phyloP scores from a whole-genome alignment of 2,113 vertebrate species.

The Tyrannus savana region DNA sequence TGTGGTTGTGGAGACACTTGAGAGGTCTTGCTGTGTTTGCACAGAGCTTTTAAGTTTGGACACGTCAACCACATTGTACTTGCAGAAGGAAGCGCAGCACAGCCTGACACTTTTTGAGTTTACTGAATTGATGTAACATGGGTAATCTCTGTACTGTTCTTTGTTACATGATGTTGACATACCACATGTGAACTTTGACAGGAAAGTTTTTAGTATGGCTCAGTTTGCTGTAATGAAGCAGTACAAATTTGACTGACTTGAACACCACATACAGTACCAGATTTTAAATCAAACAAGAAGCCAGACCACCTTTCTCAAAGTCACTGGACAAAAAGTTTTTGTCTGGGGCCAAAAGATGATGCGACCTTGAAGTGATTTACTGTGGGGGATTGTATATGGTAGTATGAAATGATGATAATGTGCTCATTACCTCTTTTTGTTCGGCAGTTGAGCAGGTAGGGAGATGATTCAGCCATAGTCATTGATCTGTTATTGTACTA shows the following conservation, averaged over 20 bases:
- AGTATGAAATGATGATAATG: not conserved
- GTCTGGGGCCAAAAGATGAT: not conserved
- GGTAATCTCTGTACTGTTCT: not conserved
- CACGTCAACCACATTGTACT: not conserved
- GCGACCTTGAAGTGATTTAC: not conserved
- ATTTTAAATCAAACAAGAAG: not conserved
- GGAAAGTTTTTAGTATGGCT: not conserved
- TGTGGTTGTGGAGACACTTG: not conserved
- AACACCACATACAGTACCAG: not conserved
- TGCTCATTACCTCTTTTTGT: not conserved
- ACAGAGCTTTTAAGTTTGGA: not conserved
- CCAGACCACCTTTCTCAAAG: not conserved
- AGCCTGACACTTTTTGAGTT: not conserved
- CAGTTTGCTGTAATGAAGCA: not conserved
- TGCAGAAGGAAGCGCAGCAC: not conserved
- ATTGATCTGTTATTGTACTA: not conserved
- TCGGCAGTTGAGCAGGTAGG: not conserved
- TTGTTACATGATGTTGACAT: accelerated
- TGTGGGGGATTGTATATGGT: not conserved
- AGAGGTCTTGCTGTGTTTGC: not conserved
- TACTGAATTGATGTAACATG: not conserved
- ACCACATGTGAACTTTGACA: not conserved
- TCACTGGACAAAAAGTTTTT: not conserved
- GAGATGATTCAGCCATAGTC: not conserved
- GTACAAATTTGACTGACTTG: accelerated